phyloP scores from a whole-genome alignment of 2,888 invertebrate species.

The Drosophila imparisetae region DNA sequence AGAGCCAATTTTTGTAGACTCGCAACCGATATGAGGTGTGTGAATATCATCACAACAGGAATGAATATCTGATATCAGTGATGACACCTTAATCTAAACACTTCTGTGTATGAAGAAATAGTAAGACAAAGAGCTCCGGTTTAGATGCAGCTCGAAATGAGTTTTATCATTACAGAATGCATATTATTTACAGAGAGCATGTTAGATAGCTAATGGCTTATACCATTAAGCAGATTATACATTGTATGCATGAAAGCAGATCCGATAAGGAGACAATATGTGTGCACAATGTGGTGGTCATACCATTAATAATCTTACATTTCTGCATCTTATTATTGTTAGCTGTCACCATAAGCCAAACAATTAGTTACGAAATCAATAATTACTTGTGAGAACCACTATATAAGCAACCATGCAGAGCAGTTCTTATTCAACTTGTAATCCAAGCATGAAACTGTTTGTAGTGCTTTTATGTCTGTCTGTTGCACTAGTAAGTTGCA shows the following conservation, averaged over 20 bases:
- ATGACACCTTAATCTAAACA: neutral
- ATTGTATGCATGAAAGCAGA: neutral
- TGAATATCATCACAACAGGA: neutral
- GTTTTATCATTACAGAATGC: neutral
- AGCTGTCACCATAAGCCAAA: neutral
- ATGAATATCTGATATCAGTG: neutral
- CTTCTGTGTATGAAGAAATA: neutral
- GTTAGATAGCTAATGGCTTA: slow-evolving; percentile 19
- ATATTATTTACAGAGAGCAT: neutral
- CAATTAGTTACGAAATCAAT: slow-evolving; percentile 11
- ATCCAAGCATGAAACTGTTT: slow-evolving; percentile 28
- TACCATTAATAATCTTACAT: slow-evolving; percentile 13
- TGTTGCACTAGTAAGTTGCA: slow-evolving; percentile 15
- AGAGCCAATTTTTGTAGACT: too few relatives aligned
- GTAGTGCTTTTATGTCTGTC: slow-evolving; percentile 16
- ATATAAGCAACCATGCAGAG: slow-evolving; percentile 1
- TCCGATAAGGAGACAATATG: too few relatives aligned
- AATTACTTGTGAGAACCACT: neutral
- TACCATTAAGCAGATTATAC: slow-evolving; percentile 9
- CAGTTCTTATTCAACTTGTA: neutral
- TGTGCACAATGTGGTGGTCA: neutral
- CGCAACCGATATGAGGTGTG: neutral
- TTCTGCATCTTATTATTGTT: slow-evolving; percentile 1
- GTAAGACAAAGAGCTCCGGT: neutral
- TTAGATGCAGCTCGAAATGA: neutral